phyloP scores from a whole-genome alignment of 2,888 invertebrate genomes.

The Philonicus albiceps region DNA sequence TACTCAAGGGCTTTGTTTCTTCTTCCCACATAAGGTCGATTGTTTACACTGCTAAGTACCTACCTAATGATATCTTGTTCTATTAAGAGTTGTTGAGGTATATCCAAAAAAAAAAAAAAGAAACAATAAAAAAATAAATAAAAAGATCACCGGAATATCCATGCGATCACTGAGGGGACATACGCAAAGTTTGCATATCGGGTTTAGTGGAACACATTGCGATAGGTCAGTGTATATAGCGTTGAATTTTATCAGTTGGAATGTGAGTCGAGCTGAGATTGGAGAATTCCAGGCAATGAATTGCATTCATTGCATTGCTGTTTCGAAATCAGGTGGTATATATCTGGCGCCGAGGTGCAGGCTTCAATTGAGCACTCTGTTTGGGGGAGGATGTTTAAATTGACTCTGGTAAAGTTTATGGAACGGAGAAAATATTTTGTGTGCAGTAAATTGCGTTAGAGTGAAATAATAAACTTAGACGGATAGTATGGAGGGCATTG shows the following conservation, averaged over 20 bases:
- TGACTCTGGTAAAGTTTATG: neutral
- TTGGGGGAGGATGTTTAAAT: neutral
- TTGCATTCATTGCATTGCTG: neutral
- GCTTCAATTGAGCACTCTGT: neutral
- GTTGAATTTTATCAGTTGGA: neutral
- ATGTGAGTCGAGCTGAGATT: neutral
- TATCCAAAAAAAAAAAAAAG: neutral
- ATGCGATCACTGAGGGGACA: neutral
- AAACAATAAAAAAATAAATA: neutral
- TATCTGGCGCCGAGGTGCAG: neutral
- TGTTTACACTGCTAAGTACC: neutral
- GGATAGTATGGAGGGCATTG: neutral
- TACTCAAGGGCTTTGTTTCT: neutral
- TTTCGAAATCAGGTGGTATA: neutral
- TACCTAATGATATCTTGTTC: neutral
- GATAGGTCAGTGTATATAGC: constrained; percentile 24
- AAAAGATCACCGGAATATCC: neutral
- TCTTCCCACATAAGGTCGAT: neutral
- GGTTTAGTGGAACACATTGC: constrained; percentile 3
- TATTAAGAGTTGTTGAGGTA: neutral
- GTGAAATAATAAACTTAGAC: neutral
- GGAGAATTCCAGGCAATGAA: neutral
- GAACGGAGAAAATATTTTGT: neutral
- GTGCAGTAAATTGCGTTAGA: neutral
- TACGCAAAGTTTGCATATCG: constrained; percentile 6